phyloP scores from a whole-genome alignment of 2,797 vertebrate species.

The Selene dorsalis region DNA sequence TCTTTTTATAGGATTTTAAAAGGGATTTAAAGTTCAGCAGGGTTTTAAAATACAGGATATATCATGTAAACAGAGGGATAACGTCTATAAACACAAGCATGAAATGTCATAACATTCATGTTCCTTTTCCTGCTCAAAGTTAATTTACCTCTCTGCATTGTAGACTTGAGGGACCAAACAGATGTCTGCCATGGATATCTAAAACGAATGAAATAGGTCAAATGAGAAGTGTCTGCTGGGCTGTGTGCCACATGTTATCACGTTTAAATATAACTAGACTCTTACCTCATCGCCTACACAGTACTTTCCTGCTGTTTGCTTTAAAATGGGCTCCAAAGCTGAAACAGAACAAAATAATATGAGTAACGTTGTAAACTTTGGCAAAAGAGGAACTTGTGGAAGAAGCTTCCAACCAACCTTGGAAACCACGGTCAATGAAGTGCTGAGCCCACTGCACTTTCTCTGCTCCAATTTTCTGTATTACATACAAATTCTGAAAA shows the following conservation, averaged over 20 bases:
- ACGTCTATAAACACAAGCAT: background rate
- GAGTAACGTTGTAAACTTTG: slow-evolving; percentile 3
- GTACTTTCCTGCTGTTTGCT: slow-evolving; percentile 89
- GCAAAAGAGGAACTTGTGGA: background rate
- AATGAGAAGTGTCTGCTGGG: slow-evolving; percentile 11
- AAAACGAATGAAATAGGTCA: slow-evolving; percentile 28
- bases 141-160: slow-evolving; percentile 92
- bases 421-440: slow-evolving; percentile 89
- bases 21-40: background rate
- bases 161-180: slow-evolving; percentile 96
- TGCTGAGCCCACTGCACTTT: slow-evolving; percentile 91
- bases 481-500: slow-evolving; percentile 88
- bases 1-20: background rate
- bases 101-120: slow-evolving; percentile 5
- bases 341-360: slow-evolving; percentile 24
- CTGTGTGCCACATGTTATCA: background rate
- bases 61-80: background rate
- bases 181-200: slow-evolving; percentile 97
- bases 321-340: slow-evolving; percentile 94
- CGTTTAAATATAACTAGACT: background rate
- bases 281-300: slow-evolving; percentile 94
- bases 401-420: slow-evolving; percentile 80
- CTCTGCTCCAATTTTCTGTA: slow-evolving; percentile 89
- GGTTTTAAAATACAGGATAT: background rate
- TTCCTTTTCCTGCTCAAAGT: background rate